Evolutionary conservation across 2,113 vertebrate genomes (phyloP).

Genomic region (Budorcas taxicolor): DNA sequence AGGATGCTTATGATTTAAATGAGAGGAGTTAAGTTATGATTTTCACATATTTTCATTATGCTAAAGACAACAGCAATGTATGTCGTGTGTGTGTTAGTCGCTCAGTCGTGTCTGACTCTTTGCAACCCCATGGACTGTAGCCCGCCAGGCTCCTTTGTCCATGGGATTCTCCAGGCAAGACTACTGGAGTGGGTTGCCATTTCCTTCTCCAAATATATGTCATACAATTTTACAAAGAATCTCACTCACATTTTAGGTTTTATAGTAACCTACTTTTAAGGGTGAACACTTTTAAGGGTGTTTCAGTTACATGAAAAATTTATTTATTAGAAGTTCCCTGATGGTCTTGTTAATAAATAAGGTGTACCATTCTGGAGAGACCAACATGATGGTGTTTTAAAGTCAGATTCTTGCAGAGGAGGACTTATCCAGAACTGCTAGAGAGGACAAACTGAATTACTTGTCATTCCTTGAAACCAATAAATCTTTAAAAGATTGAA

Average conservation of each 20-base stretch:
- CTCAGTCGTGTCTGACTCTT: too few species aligned
- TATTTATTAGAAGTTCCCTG: not conserved
- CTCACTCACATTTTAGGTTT: not conserved
- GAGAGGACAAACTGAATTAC: not conserved
- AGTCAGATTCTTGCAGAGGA: not conserved
- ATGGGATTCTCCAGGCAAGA: too few species aligned
- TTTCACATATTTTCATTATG: not conserved
- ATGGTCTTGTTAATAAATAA: not conserved
- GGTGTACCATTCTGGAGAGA: not conserved
- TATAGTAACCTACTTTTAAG: not conserved
- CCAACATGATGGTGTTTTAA: not conserved
- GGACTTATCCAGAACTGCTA: not conserved
- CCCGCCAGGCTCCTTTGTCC: too few species aligned
- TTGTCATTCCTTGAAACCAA: conserved; percentile 8
- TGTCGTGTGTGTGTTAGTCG: not conserved
- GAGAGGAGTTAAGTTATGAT: not conserved
- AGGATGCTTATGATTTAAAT: not conserved
- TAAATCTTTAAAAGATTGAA: not conserved
- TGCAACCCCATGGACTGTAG: too few species aligned
- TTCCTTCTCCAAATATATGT: not conserved
- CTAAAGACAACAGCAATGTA: not conserved
- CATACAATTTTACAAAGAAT: not conserved
- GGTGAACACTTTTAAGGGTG: not conserved
- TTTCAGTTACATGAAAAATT: not conserved
- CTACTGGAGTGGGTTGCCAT: too few species aligned